phyloP scores from a whole-genome alignment of 1,140 invertebrate species.

The Luehdorfia chinensis region DNA sequence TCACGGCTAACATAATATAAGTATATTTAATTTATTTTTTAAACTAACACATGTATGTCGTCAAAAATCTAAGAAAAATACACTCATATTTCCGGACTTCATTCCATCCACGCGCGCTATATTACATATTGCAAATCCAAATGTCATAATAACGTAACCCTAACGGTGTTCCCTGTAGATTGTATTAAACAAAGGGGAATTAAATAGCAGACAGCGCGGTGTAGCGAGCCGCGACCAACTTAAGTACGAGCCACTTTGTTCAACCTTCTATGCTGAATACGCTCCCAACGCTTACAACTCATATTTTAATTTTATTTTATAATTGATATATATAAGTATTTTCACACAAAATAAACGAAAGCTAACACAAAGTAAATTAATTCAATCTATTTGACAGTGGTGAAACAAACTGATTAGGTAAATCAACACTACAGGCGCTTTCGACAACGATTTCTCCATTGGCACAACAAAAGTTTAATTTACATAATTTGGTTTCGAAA shows the following conservation, averaged over 20 bases:
- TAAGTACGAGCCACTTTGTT: slow-evolving; percentile 44
- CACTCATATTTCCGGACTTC: slow-evolving; percentile 39
- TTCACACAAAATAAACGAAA: slow-evolving; percentile 1
- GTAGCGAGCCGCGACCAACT: slow-evolving; percentile 43
- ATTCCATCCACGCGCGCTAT: slow-evolving; percentile 33
- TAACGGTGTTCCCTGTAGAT: slow-evolving; percentile 43
- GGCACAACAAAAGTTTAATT: slow-evolving; percentile 59
- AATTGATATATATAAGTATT: slow-evolving; percentile 19
- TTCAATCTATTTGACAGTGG: slow-evolving; percentile 36
- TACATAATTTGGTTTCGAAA: slow-evolving; percentile 61
- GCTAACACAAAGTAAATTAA: slow-evolving; percentile 19
- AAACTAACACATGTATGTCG: too few relatives aligned
- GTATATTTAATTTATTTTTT: too few relatives aligned
- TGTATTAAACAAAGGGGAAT: slow-evolving; percentile 59
- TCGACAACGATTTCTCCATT: slow-evolving; percentile 54
- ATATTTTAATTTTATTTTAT: slow-evolving; percentile 22
- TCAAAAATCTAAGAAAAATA: too few relatives aligned
- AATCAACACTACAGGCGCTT: slow-evolving; percentile 64
- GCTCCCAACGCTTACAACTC: slow-evolving; percentile 26
- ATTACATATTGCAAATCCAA: slow-evolving; percentile 48
- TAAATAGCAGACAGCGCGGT: slow-evolving; percentile 48
- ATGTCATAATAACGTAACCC: slow-evolving; percentile 52
- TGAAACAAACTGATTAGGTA: slow-evolving; percentile 67
- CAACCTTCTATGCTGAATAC: slow-evolving; percentile 30
- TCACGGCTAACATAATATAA: too few relatives aligned